Evolutionary conservation across 92 coral and sea anemone species (phyloP), one percentile per base, ranked within the genome.

Genomic region (Montipora capitata): DNA sequence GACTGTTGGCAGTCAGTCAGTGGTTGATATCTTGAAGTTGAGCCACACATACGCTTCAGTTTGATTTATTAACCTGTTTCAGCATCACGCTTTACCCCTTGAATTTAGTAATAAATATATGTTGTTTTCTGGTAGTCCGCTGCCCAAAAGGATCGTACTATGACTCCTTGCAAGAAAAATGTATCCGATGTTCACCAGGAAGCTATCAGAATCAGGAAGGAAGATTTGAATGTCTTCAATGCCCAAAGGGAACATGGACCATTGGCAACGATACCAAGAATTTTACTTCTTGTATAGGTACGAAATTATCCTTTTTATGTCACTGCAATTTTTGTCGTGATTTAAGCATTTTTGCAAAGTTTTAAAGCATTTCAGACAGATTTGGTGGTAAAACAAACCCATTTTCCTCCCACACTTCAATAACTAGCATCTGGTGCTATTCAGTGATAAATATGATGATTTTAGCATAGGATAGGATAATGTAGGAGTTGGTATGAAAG

Each of bases 281-380:
- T 84, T 97, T 96, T 78, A 97, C 99, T 61, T 63, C 98, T 38
- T 97, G 99, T 63, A 78, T 88, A 94, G 99, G 99, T 98, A 72
- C 39, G 42, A 45, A 69, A 4, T 7, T 44, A 7, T 54, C 15
- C 52, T 48, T 48, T 27, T 27, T 27, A 27, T 27, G 35, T 27
- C 35, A 27, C 35, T 27, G 35, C 35, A 18, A n/a, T 4, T 62
- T 62, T 18, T 18, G 61, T 27, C 35, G 35, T 27, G 35, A 27
- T 27, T 27, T 27, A 27, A 27, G 35, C 35, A 1, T 27, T 27
- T 27, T 27, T 27, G 35, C 35, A 27, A 1, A 27, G 35, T 27
- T 27, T 27, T 1, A 27, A 27, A 27, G 35, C 35, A 27, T 1
- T 27, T 27, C 35, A 27, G 35, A 27, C 35, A 27, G 35, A 27